Percentiles rank a stretch among this genome's conserved stretches.
These are phyloP conservation scores for Morphnarchus princeps DNA, from an alignment of 2,113 vertebrate genomes.

Conservation along the genomic window DNA sequence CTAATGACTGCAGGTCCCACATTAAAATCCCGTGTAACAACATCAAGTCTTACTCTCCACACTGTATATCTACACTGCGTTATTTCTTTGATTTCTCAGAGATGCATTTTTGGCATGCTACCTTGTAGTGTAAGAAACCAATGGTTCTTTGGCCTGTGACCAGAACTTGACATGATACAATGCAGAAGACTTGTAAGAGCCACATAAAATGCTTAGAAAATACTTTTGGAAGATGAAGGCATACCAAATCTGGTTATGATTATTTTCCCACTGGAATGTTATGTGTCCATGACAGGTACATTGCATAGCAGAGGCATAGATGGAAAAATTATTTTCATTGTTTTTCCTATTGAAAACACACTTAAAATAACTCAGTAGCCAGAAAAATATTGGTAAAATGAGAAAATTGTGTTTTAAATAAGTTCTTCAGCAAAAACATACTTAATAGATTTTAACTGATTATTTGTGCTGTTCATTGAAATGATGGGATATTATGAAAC, in stretches of 20 bases:
- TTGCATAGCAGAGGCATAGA: background rate
- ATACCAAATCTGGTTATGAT: conserved; percentile 38
- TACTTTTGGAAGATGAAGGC: conserved; percentile 40
- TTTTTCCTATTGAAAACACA: background rate
- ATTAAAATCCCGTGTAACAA: background rate
- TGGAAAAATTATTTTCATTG: background rate
- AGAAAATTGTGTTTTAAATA: background rate
- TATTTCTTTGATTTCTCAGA: background rate
- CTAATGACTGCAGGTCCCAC: background rate
- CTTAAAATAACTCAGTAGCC: background rate
- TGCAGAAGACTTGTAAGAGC: background rate
- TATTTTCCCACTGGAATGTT: conserved; percentile 21
- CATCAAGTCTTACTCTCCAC: background rate
- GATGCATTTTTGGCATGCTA: background rate
- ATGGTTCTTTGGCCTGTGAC: background rate
- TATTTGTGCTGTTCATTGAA: conserved; percentile 4
- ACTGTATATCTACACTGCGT: background rate
- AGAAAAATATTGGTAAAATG: background rate
- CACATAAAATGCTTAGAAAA: conserved; percentile 36
- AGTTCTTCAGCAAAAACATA: background rate
- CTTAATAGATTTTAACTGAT: background rate
- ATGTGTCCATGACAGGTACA: background rate
- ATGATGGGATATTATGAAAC: background rate
- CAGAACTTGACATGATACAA: background rate
- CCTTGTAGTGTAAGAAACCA: background rate